Evolutionary conservation across 2,888 invertebrate species (phyloP).

Genomic region (Lamproptera curius): DNA sequence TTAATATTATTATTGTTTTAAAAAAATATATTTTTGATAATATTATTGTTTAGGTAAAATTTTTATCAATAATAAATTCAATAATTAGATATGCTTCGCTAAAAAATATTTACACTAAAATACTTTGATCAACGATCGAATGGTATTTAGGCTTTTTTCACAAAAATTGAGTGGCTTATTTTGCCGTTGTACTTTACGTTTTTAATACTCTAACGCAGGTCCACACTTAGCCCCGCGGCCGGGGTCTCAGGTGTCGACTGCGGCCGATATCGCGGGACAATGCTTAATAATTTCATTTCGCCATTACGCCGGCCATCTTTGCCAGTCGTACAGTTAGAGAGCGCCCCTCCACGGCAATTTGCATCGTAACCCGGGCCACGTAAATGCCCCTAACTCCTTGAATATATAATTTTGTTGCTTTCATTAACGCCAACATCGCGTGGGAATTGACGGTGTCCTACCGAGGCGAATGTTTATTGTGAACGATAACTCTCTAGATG

Average conservation of each 20-base stretch:
- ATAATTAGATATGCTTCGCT: no score
- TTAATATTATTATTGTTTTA: no score
- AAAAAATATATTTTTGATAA: no score
- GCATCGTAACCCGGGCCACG: conserved; percentile 78
- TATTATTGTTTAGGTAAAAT: no score
- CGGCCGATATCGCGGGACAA: conserved; percentile 78
- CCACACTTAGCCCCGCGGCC: conserved; percentile 52
- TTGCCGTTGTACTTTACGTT: no score
- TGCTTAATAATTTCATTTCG: conserved; percentile 79
- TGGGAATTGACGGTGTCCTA: conserved; percentile 76
- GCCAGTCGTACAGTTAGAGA: conserved; percentile 74
- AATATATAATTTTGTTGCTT: conserved; percentile 79
- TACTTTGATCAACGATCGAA: no score
- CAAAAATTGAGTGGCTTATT: no score
- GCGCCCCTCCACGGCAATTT: conserved; percentile 76
- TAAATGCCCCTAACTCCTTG: conserved; percentile 73
- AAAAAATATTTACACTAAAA: no score
- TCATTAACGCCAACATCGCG: conserved; percentile 76
- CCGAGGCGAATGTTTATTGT: conserved; percentile 72
- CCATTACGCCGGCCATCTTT: conserved; percentile 77
- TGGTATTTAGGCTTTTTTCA: no score
- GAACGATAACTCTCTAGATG: conserved; percentile 74
- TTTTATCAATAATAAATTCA: no score
- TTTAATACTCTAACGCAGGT: conserved; percentile 48
- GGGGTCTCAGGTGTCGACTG: conserved; percentile 76